These are phyloP conservation scores for Muraenolepis orangiensis DNA, from an alignment of 2,797 vertebrate genomes.

Conservation along the genomic window DNA sequence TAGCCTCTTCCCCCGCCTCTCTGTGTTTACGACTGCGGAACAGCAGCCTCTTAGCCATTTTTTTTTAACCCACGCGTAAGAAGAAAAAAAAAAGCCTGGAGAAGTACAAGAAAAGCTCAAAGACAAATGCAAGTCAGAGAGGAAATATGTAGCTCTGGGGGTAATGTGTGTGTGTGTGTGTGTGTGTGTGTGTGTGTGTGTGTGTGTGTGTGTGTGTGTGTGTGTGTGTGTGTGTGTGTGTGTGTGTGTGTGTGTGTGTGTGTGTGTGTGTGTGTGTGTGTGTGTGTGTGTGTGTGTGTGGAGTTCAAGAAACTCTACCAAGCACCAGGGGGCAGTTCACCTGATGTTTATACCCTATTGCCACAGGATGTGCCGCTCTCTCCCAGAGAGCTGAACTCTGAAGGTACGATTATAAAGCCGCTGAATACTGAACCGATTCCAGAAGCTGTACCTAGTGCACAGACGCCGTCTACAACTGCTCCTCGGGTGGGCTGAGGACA, in stretches of 20 bases:
- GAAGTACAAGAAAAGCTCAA: not conserved
- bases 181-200: not conserved
- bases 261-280: not conserved
- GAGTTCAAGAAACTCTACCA: not conserved
- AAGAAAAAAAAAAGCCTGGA: too few relatives aligned
- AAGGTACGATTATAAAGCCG: not conserved
- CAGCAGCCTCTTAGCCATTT: not conserved
- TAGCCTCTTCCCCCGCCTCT: not conserved
- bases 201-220: not conserved
- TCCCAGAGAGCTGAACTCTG: not conserved
- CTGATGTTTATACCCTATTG: not conserved
- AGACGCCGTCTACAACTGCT: not conserved
- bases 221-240: not conserved
- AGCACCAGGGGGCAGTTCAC: not conserved
- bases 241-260: not conserved
- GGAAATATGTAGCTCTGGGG: not conserved
- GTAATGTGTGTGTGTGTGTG: not conserved
- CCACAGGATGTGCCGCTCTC: not conserved
- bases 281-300: not conserved
- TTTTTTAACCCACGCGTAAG: not conserved
- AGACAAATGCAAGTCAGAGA: not conserved
- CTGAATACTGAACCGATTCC: not conserved
- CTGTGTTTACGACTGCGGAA: conserved; percentile 16
- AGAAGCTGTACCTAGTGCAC: not conserved
- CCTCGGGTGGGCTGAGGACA: too few relatives aligned